Base-by-base conservation (phyloP, 2,113 vertebrate genomes). In the Columba janthina region DNA sequence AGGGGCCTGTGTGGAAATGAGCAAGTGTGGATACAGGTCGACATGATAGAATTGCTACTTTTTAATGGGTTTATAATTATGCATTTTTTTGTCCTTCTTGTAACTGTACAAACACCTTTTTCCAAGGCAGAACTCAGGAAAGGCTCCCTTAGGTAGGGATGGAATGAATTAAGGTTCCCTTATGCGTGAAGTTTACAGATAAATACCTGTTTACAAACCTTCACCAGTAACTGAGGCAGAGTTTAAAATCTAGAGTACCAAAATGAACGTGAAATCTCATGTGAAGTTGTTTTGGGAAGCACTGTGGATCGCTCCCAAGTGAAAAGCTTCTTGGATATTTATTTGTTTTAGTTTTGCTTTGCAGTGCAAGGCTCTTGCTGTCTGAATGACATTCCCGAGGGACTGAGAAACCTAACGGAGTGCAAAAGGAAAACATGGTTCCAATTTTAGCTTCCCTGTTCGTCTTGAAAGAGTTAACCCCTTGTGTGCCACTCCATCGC, bases 361-460 rank as follows among this genome's bases (percentile, higher is more conserved):
- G 21, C 14, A 88, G 65, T 28, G 36, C 21, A 50, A 71, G 48
- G 78, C 76, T 82, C 25, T 90, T 94, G 82, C 88, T 94, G 29
- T 90, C 70, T 72, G 26, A 87, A 65, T 42, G 67, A 32, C 1
- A 1, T 50, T 90, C 93, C 73, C 84, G 89, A 61, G 88, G 48
- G 87, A 80, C 42, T 57, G 60, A 77, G 72, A 89, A 83, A 28
- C 54, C 64, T 94, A 50, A 76, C 34, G 14, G 58, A 93, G 76
- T 53, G 74, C 90, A 91, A 73, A 82, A 95, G 87, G 79, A 70
- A 88, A 96, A 88, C 66, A 57, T 86, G 73, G 73, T 95, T 96
- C 91, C 79, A 93, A 76, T 92, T 93, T 94, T 89, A 64, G 54
- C 57, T 46, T 58, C 69, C 66, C 8, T 36, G 54, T 83, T 88